Evolutionary conservation across 2,113 vertebrate genomes (phyloP).

Genomic region (Pedionomus torquatus): DNA sequence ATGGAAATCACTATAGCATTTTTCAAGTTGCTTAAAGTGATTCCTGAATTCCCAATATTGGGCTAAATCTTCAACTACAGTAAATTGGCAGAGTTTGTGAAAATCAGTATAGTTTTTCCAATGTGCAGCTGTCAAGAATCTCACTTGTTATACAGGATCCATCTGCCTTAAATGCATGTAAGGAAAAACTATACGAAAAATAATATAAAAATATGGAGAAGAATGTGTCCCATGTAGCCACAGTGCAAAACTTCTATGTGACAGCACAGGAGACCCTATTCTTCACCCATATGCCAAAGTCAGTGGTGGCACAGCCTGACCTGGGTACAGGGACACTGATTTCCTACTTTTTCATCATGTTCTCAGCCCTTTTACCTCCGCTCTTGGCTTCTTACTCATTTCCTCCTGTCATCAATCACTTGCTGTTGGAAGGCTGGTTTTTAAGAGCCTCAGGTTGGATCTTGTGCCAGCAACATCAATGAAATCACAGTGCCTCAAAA

Average conservation of each 20-base stretch:
- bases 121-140: neutral
- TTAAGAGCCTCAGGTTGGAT: neutral
- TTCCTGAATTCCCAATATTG: neutral
- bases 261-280: neutral
- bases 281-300: neutral
- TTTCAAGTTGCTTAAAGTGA: neutral
- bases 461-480: constrained; percentile 6
- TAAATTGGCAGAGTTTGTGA: neutral
- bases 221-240: neutral
- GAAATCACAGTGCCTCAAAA: constrained; percentile 9
- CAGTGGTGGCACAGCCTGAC: neutral
- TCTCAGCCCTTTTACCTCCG: neutral
- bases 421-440: neutral
- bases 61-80: neutral
- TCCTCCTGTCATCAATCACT: neutral
- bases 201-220: neutral
- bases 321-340: neutral
- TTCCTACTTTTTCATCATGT: neutral
- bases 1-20: neutral
- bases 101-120: neutral
- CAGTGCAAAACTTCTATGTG: neutral
- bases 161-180: neutral
- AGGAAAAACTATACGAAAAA: neutral
- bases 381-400: neutral
- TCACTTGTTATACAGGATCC: neutral